Conservation (phyloP, 2,797 vertebrate species). For the Xenops minutus region DNA sequence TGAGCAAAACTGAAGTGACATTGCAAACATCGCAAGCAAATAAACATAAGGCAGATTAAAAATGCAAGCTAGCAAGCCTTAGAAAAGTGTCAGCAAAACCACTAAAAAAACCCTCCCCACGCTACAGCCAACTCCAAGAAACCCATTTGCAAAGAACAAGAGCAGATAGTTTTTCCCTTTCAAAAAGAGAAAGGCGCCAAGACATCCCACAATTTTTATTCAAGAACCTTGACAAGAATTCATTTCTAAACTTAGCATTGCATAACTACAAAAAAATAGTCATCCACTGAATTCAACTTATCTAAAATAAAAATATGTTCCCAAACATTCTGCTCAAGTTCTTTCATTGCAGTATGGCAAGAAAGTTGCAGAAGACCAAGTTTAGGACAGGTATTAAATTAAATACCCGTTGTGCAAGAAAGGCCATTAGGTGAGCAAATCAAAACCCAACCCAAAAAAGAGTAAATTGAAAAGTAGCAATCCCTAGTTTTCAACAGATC, state of each 20-base stretch:
- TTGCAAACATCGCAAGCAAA: neutral
- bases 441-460: neutral
- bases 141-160: neutral
- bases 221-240: neutral
- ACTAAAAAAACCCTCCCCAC: neutral
- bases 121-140: neutral
- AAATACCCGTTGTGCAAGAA: neutral
- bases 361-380: neutral
- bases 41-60: conserved; percentile 1
- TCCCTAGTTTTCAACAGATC: neutral
- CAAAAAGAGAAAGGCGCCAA: neutral
- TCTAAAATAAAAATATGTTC: neutral
- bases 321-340: neutral
- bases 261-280: neutral
- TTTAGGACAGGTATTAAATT: neutral
- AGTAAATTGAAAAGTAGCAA: neutral
- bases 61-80: conserved; percentile 1
- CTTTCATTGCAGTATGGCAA: neutral
- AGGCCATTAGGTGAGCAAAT: neutral
- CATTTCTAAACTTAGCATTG: neutral
- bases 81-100: neutral
- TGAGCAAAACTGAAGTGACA: conserved; percentile 2
- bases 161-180: neutral
- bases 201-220: neutral
- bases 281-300: neutral